Conservation (phyloP, 2,888 invertebrate species). For the Trachelus troglodyta region DNA sequence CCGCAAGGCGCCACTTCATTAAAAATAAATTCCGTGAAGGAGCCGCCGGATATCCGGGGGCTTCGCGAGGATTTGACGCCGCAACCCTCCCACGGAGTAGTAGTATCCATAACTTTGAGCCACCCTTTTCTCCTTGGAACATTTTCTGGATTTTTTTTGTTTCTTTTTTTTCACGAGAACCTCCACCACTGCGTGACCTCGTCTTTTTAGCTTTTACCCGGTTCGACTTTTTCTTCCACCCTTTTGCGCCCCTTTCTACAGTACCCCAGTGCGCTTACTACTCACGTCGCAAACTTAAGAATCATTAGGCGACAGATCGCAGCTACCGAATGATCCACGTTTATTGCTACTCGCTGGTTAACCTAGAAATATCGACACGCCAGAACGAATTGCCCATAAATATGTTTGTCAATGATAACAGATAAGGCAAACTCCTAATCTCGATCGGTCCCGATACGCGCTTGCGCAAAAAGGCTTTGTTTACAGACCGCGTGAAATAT, state of each 20-base stretch:
- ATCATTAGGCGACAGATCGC: not conserved
- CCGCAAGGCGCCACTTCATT: constrained; percentile 66
- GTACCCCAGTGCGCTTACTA: too few species aligned
- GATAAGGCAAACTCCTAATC: constrained; percentile 38
- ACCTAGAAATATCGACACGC: not conserved
- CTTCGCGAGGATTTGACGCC: constrained; percentile 66
- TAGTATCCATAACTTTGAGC: constrained; percentile 51
- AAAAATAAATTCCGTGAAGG: constrained; percentile 69
- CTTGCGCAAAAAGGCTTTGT: not conserved
- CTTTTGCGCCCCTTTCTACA: not conserved
- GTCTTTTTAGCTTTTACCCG: not conserved
- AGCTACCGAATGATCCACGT: not conserved
- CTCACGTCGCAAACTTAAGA: not conserved
- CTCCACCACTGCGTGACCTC: not conserved
- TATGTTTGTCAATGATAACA: constrained; percentile 36
- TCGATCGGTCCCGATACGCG: constrained; percentile 27
- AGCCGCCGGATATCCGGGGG: constrained; percentile 66
- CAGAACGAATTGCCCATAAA: constrained; percentile 34
- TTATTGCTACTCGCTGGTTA: not conserved
- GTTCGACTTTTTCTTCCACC: constrained; percentile 15
- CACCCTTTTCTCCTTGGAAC: constrained; percentile 25
- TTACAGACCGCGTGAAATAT: not conserved
- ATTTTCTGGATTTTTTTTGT: constrained; percentile 14
- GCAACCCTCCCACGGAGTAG: constrained; percentile 30
- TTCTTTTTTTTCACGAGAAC: not conserved